Evolutionary conservation across 2,888 invertebrate species (phyloP).

Genomic region (Ectropis crepuscularia): DNA sequence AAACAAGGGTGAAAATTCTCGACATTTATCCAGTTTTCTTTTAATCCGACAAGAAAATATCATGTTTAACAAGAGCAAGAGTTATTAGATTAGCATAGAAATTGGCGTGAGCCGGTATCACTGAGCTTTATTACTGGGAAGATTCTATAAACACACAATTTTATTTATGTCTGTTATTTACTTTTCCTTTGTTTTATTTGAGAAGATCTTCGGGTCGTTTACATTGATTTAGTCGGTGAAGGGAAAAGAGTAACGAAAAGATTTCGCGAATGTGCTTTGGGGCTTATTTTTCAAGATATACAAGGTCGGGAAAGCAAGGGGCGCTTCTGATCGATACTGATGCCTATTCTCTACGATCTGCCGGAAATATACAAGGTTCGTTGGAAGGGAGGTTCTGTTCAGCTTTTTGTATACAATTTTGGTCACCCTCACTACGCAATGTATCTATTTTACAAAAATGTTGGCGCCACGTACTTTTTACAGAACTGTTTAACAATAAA

Average conservation of each 20-base stretch:
- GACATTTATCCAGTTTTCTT: conserved; percentile 62
- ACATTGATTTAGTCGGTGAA: conserved; percentile 19
- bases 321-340: conserved; percentile 25
- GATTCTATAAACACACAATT: conserved; percentile 68
- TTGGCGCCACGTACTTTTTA: background rate
- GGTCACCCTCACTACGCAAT: conserved; percentile 7
- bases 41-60: conserved; percentile 65
- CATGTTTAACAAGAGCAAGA: conserved; percentile 69
- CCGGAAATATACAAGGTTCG: conserved; percentile 16
- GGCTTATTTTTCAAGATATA: conserved; percentile 19
- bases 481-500: no score
- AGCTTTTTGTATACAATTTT: conserved; percentile 10
- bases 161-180: conserved; percentile 53
- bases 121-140: conserved; percentile 68
- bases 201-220: conserved; percentile 14
- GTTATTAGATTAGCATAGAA: conserved; percentile 76
- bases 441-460: background rate
- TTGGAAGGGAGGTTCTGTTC: conserved; percentile 14
- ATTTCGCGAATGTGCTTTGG: conserved; percentile 13
- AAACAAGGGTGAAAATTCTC: conserved; percentile 63
- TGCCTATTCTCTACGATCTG: conserved; percentile 19
- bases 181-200: conserved; percentile 50
- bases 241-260: background rate
- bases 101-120: conserved; percentile 65
- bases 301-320: conserved; percentile 26